phyloP scores from a whole-genome alignment of 1,140 invertebrate genomes.

The Aradophagus sp. region DNA sequence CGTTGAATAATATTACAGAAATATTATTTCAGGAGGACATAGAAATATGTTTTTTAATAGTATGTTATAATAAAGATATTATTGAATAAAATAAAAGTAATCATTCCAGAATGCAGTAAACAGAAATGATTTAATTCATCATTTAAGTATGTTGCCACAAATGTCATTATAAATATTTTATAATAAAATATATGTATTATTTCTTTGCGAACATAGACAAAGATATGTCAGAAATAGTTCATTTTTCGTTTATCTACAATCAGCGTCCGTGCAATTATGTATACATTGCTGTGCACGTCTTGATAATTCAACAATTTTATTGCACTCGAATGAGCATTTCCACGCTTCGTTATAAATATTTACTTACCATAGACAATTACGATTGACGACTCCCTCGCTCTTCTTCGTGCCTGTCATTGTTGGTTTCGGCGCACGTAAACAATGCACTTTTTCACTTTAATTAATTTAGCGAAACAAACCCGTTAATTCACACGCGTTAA shows the following conservation, averaged over 20 bases:
- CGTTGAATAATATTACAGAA: no score
- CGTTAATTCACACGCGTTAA: neutral
- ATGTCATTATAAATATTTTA: no score
- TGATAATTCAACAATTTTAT: constrained; percentile 35
- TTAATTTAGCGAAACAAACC: constrained; percentile 9
- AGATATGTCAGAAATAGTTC: constrained; percentile 41
- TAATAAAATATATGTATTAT: no score
- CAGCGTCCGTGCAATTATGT: constrained; percentile 23
- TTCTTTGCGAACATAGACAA: no score
- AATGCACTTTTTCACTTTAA: constrained; percentile 7
- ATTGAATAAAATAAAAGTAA: no score
- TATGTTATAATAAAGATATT: no score
- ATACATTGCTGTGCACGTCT: constrained; percentile 16
- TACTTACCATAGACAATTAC: constrained; percentile 20
- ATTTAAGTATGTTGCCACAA: no score
- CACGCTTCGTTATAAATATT: constrained; percentile 32
- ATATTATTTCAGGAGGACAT: no score
- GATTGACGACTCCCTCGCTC: constrained; percentile 18
- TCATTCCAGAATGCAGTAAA: no score
- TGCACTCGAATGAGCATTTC: constrained; percentile 19
- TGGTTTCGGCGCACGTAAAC: neutral
- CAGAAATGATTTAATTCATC: no score
- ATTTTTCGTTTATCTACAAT: constrained; percentile 46
- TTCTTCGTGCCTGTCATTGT: no score
- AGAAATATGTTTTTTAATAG: no score